Evolutionary conservation across 2,888 invertebrate genomes (phyloP), one percentile per base, ranked within the genome.

Genomic region (Eilema griseolum): DNA sequence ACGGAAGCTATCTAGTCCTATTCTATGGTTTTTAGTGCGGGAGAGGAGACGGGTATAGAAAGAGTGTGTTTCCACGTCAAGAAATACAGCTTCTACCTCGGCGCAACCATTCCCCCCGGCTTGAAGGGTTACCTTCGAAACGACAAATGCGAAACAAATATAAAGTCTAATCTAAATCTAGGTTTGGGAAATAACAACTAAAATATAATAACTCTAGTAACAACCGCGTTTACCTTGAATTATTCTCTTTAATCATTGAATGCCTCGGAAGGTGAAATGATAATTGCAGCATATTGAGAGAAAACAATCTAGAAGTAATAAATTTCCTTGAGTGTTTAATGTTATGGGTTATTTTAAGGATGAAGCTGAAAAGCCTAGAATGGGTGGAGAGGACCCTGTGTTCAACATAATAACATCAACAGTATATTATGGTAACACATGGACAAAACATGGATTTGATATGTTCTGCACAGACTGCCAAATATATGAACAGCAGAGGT

Each of bases 331-430:
- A 33, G 56, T 61, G 14, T 41, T 57, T 26, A 66, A 31, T 69
- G 23, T 20, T 77, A 37, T 75, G 66, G 16, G 33, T 69, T 75
- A 69, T 66, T 89, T 92, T 76, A 87, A 95, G 94, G 94, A 94
- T 89, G 93, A 93, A 26, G 79, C 90, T 83, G 94, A 93, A 69
- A 94, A 95, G 82, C 71, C 89, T 65, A 89, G 89, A 85, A 87
- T 92, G 82, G 88, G 89, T 88, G 96, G 95, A 83, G 97, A 97
- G 84, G 97, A 98, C 90, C 96, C 96, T 63, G 96, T 97, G 74
- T 97, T 98, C 87, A 97, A 97, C 87, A 97, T 98, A 83, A 96
- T 98, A 83, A 96, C 97, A 67, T 97, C 97, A 65, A 97, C 97
- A 37, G 96, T 97, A 67, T 96, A 96, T 81, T 96, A 96, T 88